Evolutionary conservation across 2,113 vertebrate genomes (phyloP).

Genomic region (Pavo muticus): DNA sequence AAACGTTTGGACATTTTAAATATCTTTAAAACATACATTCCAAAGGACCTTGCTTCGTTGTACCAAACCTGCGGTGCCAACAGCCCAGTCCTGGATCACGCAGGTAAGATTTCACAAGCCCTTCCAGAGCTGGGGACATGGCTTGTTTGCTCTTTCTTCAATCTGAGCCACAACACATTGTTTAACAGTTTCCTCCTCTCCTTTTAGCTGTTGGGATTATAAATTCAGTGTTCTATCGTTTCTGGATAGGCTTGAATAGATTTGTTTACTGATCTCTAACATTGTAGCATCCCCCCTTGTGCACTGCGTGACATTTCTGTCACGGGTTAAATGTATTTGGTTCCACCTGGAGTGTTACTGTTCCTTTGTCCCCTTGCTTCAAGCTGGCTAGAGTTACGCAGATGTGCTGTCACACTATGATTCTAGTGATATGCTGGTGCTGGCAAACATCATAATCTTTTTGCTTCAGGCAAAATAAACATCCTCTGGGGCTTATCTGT

Average conservation of each 20-base stretch:
- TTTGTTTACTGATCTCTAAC: slow-evolving; percentile 30
- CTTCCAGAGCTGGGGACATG: accelerated
- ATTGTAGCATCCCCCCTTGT: neutral
- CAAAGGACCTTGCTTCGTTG: slow-evolving; percentile 88
- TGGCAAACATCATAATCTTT: slow-evolving; percentile 41
- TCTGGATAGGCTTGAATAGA: slow-evolving; percentile 26
- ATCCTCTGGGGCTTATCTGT: slow-evolving; percentile 52
- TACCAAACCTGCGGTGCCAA: slow-evolving; percentile 91
- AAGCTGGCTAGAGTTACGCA: slow-evolving; percentile 50
- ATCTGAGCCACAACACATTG: neutral
- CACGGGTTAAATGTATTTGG: slow-evolving; percentile 12
- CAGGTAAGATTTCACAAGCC: slow-evolving; percentile 79
- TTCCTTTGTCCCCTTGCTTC: slow-evolving; percentile 38
- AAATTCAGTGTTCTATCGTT: slow-evolving; percentile 30
- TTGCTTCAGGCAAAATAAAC: slow-evolving; percentile 54
- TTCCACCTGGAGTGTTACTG: slow-evolving; percentile 16
- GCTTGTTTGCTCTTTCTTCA: neutral
- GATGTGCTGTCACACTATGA: slow-evolving; percentile 48
- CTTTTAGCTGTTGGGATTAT: neutral
- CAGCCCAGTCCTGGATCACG: slow-evolving; percentile 84
- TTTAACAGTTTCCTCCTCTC: neutral
- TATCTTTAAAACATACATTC: slow-evolving; percentile 91
- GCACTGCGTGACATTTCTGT: slow-evolving; percentile 16
- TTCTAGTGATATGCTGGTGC: slow-evolving; percentile 28
- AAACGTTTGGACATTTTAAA: slow-evolving; percentile 84